Conservation (phyloP, 2,888 invertebrate genomes). For the Microdon myrmicae region DNA sequence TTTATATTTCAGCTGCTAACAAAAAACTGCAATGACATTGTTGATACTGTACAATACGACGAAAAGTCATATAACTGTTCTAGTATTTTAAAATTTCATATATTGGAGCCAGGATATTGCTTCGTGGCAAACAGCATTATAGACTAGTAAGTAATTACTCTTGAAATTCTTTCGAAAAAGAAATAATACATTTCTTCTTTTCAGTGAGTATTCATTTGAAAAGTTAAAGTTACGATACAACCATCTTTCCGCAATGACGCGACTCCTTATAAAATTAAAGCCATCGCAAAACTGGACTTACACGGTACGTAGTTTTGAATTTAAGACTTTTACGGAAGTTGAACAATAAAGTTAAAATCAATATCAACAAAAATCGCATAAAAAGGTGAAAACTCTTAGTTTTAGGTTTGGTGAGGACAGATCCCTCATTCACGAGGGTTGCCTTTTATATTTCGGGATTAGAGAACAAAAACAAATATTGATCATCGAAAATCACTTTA, state of each 20-base stretch:
- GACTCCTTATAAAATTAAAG: conserved; percentile 11
- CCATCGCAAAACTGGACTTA: conserved; percentile 18
- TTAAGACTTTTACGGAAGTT: too few relatives aligned
- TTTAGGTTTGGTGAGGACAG: too few relatives aligned
- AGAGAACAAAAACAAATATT: too few relatives aligned
- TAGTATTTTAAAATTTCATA: conserved; percentile 39
- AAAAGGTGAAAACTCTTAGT: too few relatives aligned
- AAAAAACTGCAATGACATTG: conserved; percentile 1
- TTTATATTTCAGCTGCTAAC: conserved; percentile 5
- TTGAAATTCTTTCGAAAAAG: background rate
- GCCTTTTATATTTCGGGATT: too few relatives aligned
- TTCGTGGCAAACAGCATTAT: conserved; percentile 46
- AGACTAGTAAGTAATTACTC: conserved; percentile 32
- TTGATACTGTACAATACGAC: conserved; percentile 19
- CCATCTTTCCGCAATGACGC: background rate
- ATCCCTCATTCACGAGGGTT: too few relatives aligned
- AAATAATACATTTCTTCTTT: background rate
- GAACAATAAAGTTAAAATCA: too few relatives aligned
- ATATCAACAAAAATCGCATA: too few relatives aligned
- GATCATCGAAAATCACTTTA: too few relatives aligned
- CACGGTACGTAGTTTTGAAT: conserved; percentile 7
- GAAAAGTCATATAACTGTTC: conserved; percentile 23
- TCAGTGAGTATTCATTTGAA: conserved; percentile 7
- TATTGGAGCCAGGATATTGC: conserved; percentile 42
- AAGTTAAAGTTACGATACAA: conserved; percentile 16